Conservation (phyloP, 2,888 invertebrate genomes). For the Mactromeris polynyma region DNA sequence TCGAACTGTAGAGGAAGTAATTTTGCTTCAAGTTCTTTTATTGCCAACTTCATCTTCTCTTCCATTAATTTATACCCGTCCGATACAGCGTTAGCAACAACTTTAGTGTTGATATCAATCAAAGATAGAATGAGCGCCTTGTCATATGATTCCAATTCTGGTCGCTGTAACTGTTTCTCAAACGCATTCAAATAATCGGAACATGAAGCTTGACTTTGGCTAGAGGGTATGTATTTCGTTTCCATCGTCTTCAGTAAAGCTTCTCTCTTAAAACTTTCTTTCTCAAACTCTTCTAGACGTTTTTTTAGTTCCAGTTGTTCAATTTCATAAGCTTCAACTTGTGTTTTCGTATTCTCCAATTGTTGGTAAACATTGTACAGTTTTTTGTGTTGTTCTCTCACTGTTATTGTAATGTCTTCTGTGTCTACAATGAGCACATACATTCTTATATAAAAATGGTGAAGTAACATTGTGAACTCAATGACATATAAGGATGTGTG, state of each 20-base stretch:
- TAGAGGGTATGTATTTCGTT: background rate
- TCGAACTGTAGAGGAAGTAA: background rate
- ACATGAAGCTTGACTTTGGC: background rate
- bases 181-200: background rate
- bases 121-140: background rate
- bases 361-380: constrained; percentile 52
- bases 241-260: background rate
- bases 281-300: background rate
- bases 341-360: constrained; percentile 26
- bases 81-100: background rate
- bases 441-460: too few relatives aligned
- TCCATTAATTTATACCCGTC: background rate
- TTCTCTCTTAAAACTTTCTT: background rate
- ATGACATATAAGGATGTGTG: too few relatives aligned
- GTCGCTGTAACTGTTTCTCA: background rate
- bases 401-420: background rate
- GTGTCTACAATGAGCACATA: background rate
- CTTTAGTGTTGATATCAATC: background rate
- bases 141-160: background rate
- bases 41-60: background rate
- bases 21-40: background rate
- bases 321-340: constrained; percentile 34
- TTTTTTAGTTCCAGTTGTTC: constrained; percentile 1
- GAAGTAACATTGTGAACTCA: too few relatives aligned
- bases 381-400: constrained; percentile 40